Evolutionary conservation across 2,888 invertebrate genomes (phyloP), one percentile per base, ranked within the genome.

Genomic region (Synergus umbraculus): DNA sequence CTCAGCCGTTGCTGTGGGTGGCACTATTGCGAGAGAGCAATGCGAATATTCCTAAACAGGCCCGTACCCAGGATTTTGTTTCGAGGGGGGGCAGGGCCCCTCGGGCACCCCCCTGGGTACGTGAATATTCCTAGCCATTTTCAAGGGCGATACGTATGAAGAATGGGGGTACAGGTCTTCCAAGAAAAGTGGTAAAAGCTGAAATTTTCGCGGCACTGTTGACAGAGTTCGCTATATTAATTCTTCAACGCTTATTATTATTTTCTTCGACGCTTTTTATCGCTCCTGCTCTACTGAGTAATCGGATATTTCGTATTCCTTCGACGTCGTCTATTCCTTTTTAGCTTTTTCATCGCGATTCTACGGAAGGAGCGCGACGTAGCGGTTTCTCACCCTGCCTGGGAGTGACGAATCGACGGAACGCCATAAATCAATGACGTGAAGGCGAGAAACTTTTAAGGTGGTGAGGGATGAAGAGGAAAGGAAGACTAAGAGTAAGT

Each of bases 341-440:
- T 54, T n/a, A 5, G 54, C 5, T 15, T 54, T 67, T 46, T 13
- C 44, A 44, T 44, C 10, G 46, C 46, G 67, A 69, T 46, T 22
- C 43, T 43, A n/a, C 66, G 66, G 66, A 66, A 66, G 43, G 43
- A 66, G 43, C 41, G 41, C 29, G 29, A 29, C 29, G 29, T 13
- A 65, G 41, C 9, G 49, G 9, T 49, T 22, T 22, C 29, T 22
- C 37, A 7, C 18, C 46, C 46, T 22, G 29, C 9, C 77, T 77
- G 78, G 80, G 78, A 83, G 82, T 82, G 83, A 84, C 86, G 86
- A 84, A 85, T 87, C 87, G 87, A 86, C 81, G 86, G 79, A 76
- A 79, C 78, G 82, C 85, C 84, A 89, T 90, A 90, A 89, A 91
- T 91, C 90, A 91, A 88, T 88, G 86, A 73, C 77, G 79, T 65